Evolutionary conservation across 2,113 vertebrate genomes (phyloP), one percentile per base, ranked within the genome.

Genomic region (Rhinolophus sinicus): DNA sequence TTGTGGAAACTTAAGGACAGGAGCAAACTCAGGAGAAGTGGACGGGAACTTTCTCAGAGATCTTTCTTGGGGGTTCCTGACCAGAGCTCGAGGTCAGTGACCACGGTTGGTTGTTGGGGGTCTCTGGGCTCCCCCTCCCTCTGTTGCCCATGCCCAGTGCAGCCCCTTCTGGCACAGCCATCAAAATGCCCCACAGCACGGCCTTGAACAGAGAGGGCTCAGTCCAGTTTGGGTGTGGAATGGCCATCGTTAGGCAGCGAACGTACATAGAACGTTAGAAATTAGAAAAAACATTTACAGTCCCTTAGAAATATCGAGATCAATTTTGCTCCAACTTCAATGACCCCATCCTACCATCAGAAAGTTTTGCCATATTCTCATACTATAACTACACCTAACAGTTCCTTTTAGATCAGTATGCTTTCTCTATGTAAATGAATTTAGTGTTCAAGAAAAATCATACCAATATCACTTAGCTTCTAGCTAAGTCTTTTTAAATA

Each of bases 301-400:
- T 28, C 26, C 75, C 10, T 69, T 16, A 72, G 85, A 22, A 84
- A 8, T 1, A 69, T 2, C 3, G 5, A 64, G 28, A 18, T 38
- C 18, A 10, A 35, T 64, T 90, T 64, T 28, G 35, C n/a, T 35
- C 76, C 19, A 6, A 77, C 18, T 7, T 73, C 16, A 26, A 3
- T 30, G 5, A 6, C n/a, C 15, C 21, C 52, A 4, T 12, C 1
- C 40, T 12, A 3, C 33, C 15, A 12, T 22, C 16, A 1, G 0
- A 54, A 3, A 11, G 14, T 50, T 58, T 9, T 52, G 67, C 52
- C 28, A 1, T 21, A 0, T n/a, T 12, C 81, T 30, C 28, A 5
- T 1, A 1, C 30, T 30, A 7, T 8, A 6, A 22, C 18, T 35
- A 1, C 3, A 9, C 19, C 1, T 11, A 5, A 15, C 3, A 0